Base-by-base conservation (phyloP, 2,888 invertebrate species). In the Andrena fulva region DNA sequence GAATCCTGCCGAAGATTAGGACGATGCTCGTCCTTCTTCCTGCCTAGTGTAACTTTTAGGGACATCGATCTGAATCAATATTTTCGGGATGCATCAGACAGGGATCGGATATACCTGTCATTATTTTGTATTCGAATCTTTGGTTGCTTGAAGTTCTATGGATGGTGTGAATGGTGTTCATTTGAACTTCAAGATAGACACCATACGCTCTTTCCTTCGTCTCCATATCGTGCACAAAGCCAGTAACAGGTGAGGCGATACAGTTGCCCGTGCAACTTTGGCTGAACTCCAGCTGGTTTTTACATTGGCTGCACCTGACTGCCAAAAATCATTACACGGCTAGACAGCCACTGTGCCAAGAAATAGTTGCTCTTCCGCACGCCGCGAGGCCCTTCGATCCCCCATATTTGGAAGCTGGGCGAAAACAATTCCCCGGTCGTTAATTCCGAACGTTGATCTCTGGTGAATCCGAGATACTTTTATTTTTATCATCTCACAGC, bases 241-340 rank as follows among this genome's bases (percentile, higher is more conserved):
- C 75, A 79, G 90, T 90, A 90, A 90, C 90, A 90, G 90, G 91
- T 90, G 89, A 85, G 77, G 83, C 82, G 71, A 83, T 79, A 75
- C 87, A 77, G 73, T 81, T 60, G 69, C 59, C 73, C 42, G 74
- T 73, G 80, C 75, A 78, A 80, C 77, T 77, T 83, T 90, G 90
- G 91, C 91, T 60, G 66, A 71, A 86, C 71, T 90, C 91, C 91
- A 91, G 85, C 73, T 70, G 78, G 66, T 80, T 89, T 89, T 89
- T 87, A 71, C 84, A 59, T 80, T 33, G 71, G 62, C 24, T 56
- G 73, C 80, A 70, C 82, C 82, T 64, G 82, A 62, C 68, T 88
- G 90, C 88, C 88, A 91, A 89, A 91, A 90, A 89, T 87, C 84
- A 89, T 91, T 82, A 87, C 84, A 85, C 86, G 90, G 74, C 90